phyloP scores from a whole-genome alignment of 2,888 invertebrate genomes.

The Argyresthia goedartella region DNA sequence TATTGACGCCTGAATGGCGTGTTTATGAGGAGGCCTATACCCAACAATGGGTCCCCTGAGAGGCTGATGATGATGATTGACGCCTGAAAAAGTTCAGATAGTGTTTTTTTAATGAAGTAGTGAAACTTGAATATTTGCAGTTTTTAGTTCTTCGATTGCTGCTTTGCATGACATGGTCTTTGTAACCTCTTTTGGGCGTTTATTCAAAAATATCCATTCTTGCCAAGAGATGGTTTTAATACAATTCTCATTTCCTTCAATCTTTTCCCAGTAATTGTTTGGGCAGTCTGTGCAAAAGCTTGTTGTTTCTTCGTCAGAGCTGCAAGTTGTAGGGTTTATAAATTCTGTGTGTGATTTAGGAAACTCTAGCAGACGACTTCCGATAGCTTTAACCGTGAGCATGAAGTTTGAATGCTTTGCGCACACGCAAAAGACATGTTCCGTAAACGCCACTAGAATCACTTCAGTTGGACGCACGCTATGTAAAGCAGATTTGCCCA shows the following conservation, averaged over 20 bases:
- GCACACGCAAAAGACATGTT: slow-evolving; percentile 3
- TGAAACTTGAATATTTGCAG: slow-evolving; percentile 4
- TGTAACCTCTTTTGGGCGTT: slow-evolving; percentile 3
- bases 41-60: too few relatives aligned
- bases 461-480: slow-evolving; percentile 4
- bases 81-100: slow-evolving; percentile 4
- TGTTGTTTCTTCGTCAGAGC: slow-evolving; percentile 5
- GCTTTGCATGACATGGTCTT: slow-evolving; percentile 6
- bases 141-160: neutral
- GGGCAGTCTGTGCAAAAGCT: slow-evolving; percentile 5
- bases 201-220: slow-evolving; percentile 3
- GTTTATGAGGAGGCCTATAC: too few relatives aligned
- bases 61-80: too few relatives aligned
- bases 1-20: slow-evolving; percentile 5
- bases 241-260: slow-evolving; percentile 1
- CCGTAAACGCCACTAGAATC: neutral
- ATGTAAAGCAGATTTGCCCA: slow-evolving; percentile 7
- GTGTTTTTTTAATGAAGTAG: slow-evolving; percentile 4
- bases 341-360: slow-evolving; percentile 6
- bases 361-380: slow-evolving; percentile 6
- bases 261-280: slow-evolving; percentile 4
- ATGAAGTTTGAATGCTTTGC: slow-evolving; percentile 5
- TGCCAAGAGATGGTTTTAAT: slow-evolving; percentile 4
- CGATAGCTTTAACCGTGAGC: slow-evolving; percentile 1
- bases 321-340: slow-evolving; percentile 5